Evolutionary conservation across 1,140 invertebrate genomes (phyloP).

Genomic region (Stratiolaelaps scimitus): DNA sequence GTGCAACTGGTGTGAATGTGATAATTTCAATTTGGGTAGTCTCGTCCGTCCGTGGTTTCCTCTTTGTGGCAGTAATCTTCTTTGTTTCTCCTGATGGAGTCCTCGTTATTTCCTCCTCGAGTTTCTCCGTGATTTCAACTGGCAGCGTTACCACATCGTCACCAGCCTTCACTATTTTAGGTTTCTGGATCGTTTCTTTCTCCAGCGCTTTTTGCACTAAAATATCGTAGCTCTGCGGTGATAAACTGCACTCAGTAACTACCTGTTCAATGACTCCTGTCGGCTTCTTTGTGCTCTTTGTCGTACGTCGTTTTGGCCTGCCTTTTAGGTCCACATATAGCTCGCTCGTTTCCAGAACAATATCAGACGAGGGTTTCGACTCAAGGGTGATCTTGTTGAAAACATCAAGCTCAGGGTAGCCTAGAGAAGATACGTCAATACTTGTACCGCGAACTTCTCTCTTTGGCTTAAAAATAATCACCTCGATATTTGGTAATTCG

Average conservation of each 20-base stretch:
- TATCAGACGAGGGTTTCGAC: background rate
- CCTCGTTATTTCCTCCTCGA: too few species aligned
- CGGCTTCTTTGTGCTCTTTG: background rate
- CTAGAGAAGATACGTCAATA: background rate
- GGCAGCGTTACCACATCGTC: too few species aligned
- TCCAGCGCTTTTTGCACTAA: too few species aligned
- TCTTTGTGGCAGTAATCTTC: too few species aligned
- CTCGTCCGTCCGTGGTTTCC: too few species aligned
- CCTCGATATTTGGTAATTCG: background rate
- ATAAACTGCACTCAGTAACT: background rate
- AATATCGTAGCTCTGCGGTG: background rate
- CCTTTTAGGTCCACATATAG: conserved; percentile 1
- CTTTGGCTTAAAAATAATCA: background rate
- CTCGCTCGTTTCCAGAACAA: background rate
- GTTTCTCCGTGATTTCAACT: too few species aligned
- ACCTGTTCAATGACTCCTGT: conserved; percentile 8
- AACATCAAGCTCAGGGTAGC: conserved; percentile 23
- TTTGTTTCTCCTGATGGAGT: too few species aligned
- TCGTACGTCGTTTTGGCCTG: background rate
- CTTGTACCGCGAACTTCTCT: too few species aligned
- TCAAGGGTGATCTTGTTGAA: background rate
- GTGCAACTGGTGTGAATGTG: too few species aligned
- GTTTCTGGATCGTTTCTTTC: too few species aligned
- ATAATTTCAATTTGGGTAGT: too few species aligned
- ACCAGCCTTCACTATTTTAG: too few species aligned